These are phyloP conservation scores for Listronotus bonariensis DNA, from an alignment of 1,140 invertebrate species.

Conservation along the genomic window DNA sequence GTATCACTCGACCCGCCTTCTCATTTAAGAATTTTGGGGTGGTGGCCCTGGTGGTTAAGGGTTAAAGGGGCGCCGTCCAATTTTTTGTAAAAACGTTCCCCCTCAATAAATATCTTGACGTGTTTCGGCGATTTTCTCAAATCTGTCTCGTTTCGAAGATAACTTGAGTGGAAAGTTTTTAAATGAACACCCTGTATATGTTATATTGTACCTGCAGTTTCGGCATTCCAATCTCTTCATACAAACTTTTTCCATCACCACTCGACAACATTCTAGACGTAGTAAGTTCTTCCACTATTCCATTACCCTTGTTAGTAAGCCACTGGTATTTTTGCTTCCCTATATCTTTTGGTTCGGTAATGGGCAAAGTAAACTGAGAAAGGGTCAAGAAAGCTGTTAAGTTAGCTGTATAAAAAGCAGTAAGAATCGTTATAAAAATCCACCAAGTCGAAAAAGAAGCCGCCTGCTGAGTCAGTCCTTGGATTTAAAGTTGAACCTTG, in stretches of 20 bases:
- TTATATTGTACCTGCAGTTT: constrained; percentile 7
- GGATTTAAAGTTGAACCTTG: constrained; percentile 82
- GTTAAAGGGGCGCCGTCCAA: no score
- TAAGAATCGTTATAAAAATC: constrained; percentile 85
- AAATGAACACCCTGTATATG: no score
- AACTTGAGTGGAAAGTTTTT: no score
- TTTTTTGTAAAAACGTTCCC: no score
- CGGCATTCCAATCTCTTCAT: constrained; percentile 16
- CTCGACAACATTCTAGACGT: not conserved
- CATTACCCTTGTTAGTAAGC: constrained; percentile 68
- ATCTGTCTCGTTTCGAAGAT: no score
- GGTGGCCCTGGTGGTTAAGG: no score
- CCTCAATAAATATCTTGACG: not conserved
- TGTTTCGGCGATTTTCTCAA: no score
- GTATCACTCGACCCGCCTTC: no score
- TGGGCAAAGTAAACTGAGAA: constrained; percentile 79
- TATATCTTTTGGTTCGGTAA: constrained; percentile 71
- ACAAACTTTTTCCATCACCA: constrained; percentile 15
- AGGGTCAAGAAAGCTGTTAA: constrained; percentile 86
- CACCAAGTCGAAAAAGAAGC: constrained; percentile 86
- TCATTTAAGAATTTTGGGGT: no score
- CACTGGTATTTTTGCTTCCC: constrained; percentile 69
- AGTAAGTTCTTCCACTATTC: constrained; percentile 60
- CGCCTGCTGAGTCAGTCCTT: constrained; percentile 77
- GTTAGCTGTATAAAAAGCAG: constrained; percentile 91